These are phyloP conservation scores for Percopsis transmontana DNA, from an alignment of 2,113 vertebrate species.

Conservation along the genomic window DNA sequence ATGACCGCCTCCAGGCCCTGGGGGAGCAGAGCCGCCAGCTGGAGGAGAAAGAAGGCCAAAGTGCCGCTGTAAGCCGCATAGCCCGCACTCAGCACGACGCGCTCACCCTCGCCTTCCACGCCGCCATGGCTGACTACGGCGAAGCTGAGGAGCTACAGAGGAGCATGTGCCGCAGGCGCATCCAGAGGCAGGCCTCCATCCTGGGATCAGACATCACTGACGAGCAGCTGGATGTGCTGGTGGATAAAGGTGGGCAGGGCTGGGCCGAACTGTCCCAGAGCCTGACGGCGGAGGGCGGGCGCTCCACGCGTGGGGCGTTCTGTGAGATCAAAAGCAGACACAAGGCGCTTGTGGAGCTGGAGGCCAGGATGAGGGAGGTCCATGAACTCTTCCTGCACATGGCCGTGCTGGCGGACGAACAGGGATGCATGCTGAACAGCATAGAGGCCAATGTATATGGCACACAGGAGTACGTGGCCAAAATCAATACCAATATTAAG, in stretches of 20 bases:
- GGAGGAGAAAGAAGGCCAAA: constrained; percentile 70
- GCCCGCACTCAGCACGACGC: constrained; percentile 75
- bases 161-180: constrained; percentile 82
- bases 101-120: constrained; percentile 78
- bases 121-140: constrained; percentile 83
- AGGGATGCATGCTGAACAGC: constrained; percentile 80
- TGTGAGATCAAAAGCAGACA: constrained; percentile 86
- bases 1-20: constrained; percentile 79
- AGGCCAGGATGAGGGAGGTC: constrained; percentile 84
- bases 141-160: constrained; percentile 83
- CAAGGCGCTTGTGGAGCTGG: constrained; percentile 86
- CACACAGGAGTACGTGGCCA: constrained; percentile 79
- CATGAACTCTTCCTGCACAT: constrained; percentile 86
- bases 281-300: constrained; percentile 74
- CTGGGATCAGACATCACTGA: constrained; percentile 84
- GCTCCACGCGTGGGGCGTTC: constrained; percentile 80
- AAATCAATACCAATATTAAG: constrained; percentile 77
- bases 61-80: constrained; percentile 79
- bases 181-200: constrained; percentile 90
- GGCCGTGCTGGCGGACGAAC: constrained; percentile 86
- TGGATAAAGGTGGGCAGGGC: constrained; percentile 87
- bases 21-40: constrained; percentile 68
- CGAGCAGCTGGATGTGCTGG: constrained; percentile 84
- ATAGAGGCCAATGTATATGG: constrained; percentile 83
- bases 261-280: constrained; percentile 84